Evolutionary conservation across 2,888 invertebrate genomes (phyloP).

Genomic region (Machimus rusticus): DNA sequence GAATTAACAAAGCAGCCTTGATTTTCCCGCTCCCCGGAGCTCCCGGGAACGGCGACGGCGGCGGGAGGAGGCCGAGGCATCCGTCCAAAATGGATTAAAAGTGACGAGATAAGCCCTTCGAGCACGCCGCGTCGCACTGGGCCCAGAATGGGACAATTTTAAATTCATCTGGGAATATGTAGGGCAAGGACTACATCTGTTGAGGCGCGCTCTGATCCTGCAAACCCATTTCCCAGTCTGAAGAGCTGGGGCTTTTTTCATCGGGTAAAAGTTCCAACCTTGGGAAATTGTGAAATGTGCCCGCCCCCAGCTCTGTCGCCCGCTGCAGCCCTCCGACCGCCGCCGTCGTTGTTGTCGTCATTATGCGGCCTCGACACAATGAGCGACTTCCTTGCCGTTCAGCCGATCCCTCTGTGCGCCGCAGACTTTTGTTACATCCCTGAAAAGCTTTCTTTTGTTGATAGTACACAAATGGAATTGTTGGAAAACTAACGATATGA

Average conservation of each 20-base stretch:
- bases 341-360: neutral
- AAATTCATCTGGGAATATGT: neutral
- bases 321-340: neutral
- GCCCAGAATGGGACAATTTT: neutral
- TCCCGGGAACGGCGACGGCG: neutral
- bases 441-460: slow-evolving; percentile 31
- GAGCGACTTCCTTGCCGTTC: neutral
- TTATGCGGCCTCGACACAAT: neutral
- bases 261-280: neutral
- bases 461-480: slow-evolving; percentile 28
- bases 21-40: neutral
- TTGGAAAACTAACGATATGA: slow-evolving; percentile 25
- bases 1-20: neutral
- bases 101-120: neutral
- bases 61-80: neutral
- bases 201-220: neutral
- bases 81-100: neutral
- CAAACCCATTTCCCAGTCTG: neutral
- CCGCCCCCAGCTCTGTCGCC: neutral
- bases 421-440: slow-evolving; percentile 24
- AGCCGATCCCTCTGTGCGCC: neutral
- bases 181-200: neutral
- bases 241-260: neutral
- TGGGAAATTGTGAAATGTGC: slow-evolving; percentile 16
- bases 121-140: neutral